phyloP scores from a whole-genome alignment of 2,888 invertebrate species.

The Spilosoma lubricipeda region DNA sequence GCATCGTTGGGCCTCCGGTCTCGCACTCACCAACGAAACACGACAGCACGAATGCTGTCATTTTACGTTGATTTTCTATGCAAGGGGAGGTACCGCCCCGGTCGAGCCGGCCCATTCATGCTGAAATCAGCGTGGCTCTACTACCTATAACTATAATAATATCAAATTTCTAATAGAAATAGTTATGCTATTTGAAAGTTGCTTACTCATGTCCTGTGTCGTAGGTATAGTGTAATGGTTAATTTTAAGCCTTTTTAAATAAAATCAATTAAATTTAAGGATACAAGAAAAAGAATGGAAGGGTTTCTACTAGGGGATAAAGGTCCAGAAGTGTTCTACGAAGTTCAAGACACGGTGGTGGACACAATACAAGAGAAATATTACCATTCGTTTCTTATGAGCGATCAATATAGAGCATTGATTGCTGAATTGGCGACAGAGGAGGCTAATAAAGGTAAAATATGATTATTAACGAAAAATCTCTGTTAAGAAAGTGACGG shows the following conservation, averaged over 20 bases:
- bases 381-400: slow-evolving; percentile 95
- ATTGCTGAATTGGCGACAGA: slow-evolving; percentile 88
- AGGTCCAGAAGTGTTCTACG: slow-evolving; percentile 95
- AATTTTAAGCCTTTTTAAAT: no score
- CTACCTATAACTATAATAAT: no score
- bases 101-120: no score
- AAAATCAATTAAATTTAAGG: slow-evolving; percentile 67
- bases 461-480: background rate
- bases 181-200: background rate
- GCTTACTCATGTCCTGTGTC: background rate
- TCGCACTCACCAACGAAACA: no score
- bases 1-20: no score
- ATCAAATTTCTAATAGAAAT: no score
- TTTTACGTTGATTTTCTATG: no score
- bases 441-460: slow-evolving; percentile 79
- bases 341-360: slow-evolving; percentile 93
- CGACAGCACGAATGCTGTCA: no score
- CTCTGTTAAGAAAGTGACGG: background rate
- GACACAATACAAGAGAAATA: slow-evolving; percentile 94
- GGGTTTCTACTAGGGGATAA: slow-evolving; percentile 94
- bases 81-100: no score
- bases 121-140: no score
- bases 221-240: no score
- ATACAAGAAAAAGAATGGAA: slow-evolving; percentile 94
- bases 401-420: slow-evolving; percentile 93